Evolutionary conservation across 2,797 vertebrate species (phyloP), one percentile per base, ranked within the genome.

Genomic region (Picus viridis): DNA sequence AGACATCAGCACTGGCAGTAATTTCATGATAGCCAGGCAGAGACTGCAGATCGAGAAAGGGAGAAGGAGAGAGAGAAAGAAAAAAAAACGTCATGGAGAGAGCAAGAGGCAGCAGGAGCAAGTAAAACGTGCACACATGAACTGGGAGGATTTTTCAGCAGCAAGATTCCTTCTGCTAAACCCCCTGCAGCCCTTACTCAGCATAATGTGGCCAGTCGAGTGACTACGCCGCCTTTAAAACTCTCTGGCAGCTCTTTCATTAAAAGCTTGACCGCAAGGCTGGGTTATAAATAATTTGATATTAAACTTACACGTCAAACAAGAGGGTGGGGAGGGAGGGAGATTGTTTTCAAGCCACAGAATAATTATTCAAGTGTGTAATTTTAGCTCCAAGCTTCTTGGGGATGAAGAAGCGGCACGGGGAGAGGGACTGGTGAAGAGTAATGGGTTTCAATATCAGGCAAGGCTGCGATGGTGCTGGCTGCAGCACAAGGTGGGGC

Each of bases 271-370:
- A 93, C 88, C 58, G 76, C 12, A 2, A 74, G 83, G 67, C 82
- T 94, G 78, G 36, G 72, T 96, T 95, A 96, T 94, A 93, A 97
- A 96, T 96, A 95, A 96, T 94, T 96, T 88, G 76, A 96, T 97
- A 96, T 96, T 96, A 96, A 96, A 90, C 90, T 92, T 62, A 88
- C 93, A 89, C 32, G 83, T 96, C 93, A 94, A 87, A 89, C 47
- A 70, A 67, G 86, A 83, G 76, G 75, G 79, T 76, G 73, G 29
- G 79, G 73, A 86, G 72, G 72, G 75, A 91, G 51, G 32, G 92
- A 94, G 87, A 92, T 91, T 80, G 80, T 96, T 96, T 94, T 95
- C 94, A 95, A 96, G 78, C 61, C 78, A 86, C 71, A 73, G 79
- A 94, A 90, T 96, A 95, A 96, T 94, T 96, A 95, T 90, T 96